Base-by-base conservation (phyloP, 2,113 vertebrate species). In the Microcebus murinus region DNA sequence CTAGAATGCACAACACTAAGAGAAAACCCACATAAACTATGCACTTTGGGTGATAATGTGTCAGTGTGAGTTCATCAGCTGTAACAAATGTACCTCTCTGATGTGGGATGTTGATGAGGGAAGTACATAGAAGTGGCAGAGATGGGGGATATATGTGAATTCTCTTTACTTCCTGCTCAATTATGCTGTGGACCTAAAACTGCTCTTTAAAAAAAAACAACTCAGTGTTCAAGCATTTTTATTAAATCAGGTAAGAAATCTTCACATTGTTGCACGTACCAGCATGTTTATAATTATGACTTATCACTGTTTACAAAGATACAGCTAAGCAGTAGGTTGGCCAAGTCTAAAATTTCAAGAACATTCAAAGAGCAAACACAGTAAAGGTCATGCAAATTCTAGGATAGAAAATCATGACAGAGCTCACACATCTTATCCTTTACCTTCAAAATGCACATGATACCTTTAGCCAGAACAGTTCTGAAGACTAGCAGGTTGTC, bases 231-330 rank as follows among this genome's bases (percentile, higher is more conserved):
- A 97, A 97, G 95, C 95, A 97, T 96, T 96, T 96, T 99, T 98
- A 98, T 98, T 98, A 42, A 93, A 95, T 93, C 96, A 96, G 95
- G 83, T 76, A 97, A 97, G 76, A 85, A 97, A 97, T 92, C 65
- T 93, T 85, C 91, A 96, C 45, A 87, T 50, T 87, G 91, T 91
- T 87, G 77, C 29, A 91, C n/a, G 85, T 92, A 92, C 52, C 18
- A n/a, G 93, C 71, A 76, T 80, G 39, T 52, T 81, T 77, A 93
- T 55, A 95, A 39, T 65, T 89, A 21, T 71, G 93, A 90, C 91
- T 77, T 79, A 70, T 45, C 71, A 59, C 61, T 95, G 67, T 93
- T 96, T 76, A 96, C 68, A 91, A 61, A 93, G 76, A 90, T 36
- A 93, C 0, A 84, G 88, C 77, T 67, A 70, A 92, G 59, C 8